phyloP scores from a whole-genome alignment of 2,888 invertebrate genomes.

The Silvanus unidentatus region DNA sequence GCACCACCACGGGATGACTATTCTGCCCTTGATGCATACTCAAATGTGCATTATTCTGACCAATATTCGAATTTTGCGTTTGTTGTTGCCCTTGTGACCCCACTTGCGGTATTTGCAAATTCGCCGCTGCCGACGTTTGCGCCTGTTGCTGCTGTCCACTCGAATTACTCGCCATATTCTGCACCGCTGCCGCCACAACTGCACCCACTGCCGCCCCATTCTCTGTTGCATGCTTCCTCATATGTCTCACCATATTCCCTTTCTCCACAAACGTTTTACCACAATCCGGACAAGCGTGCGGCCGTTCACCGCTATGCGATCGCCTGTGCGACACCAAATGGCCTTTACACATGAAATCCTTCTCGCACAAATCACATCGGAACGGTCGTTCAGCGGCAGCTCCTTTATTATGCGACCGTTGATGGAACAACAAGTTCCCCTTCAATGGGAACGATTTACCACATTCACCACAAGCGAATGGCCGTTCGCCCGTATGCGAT shows the following conservation, averaged over 20 bases:
- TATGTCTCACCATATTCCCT: constrained; percentile 69
- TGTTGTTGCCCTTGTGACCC: constrained; percentile 22
- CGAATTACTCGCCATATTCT: not conserved
- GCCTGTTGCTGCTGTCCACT: constrained; percentile 21
- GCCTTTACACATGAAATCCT: constrained; percentile 84
- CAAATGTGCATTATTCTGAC: constrained; percentile 30
- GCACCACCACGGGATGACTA: constrained; percentile 52
- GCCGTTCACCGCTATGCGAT: constrained; percentile 63
- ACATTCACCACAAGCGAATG: constrained; percentile 77
- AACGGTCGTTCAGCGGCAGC: constrained; percentile 50
- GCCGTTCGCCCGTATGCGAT: constrained; percentile 74
- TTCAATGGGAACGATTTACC: constrained; percentile 82
- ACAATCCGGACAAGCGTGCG: constrained; percentile 63
- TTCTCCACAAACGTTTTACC: constrained; percentile 76
- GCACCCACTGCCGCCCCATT: constrained; percentile 5
- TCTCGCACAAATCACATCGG: constrained; percentile 76
- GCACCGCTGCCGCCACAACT: not conserved
- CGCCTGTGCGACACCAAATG: constrained; percentile 77
- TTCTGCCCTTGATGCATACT: constrained; percentile 38
- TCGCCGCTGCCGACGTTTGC: constrained; percentile 30
- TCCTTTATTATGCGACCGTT: constrained; percentile 77
- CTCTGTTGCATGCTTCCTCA: constrained; percentile 57
- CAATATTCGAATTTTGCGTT: constrained; percentile 29
- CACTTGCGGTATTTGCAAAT: constrained; percentile 40
- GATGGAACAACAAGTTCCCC: constrained; percentile 76